These are phyloP conservation scores for Perdita meconis DNA, from an alignment of 2,888 invertebrate genomes.

Conservation along the genomic window DNA sequence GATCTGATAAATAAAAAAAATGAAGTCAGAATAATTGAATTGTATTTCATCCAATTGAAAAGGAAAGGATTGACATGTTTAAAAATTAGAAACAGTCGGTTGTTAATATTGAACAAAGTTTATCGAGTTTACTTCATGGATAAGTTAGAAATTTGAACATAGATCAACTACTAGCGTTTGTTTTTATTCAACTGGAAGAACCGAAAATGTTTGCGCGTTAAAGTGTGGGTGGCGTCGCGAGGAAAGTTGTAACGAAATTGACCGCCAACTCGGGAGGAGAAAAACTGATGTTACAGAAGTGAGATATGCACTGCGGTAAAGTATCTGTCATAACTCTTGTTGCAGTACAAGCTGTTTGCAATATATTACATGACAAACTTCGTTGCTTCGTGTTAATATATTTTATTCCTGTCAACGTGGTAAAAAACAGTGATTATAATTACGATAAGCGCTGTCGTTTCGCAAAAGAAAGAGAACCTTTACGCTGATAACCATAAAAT, in stretches of 20 bases:
- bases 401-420: no score
- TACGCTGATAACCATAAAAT: neutral
- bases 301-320: neutral
- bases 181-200: slow-evolving; percentile 42
- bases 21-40: neutral
- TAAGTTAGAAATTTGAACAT: slow-evolving; percentile 31
- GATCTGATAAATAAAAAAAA: no score
- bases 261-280: neutral
- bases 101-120: slow-evolving; percentile 23
- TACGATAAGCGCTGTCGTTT: no score
- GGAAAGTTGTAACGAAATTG: slow-evolving; percentile 34
- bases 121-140: slow-evolving; percentile 12
- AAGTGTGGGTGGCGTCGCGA: slow-evolving; percentile 17
- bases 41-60: neutral
- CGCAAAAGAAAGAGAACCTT: neutral
- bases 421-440: no score
- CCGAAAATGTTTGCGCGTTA: neutral
- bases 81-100: neutral
- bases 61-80: neutral
- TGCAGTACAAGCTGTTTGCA: neutral
- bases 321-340: slow-evolving; percentile 4
- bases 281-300: neutral
- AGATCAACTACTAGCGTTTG: slow-evolving; percentile 18
- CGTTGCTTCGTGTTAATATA: no score
- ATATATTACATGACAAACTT: no score